phyloP scores from a whole-genome alignment of 2,888 invertebrate genomes.

The Leptinotarsa rubiginosa region DNA sequence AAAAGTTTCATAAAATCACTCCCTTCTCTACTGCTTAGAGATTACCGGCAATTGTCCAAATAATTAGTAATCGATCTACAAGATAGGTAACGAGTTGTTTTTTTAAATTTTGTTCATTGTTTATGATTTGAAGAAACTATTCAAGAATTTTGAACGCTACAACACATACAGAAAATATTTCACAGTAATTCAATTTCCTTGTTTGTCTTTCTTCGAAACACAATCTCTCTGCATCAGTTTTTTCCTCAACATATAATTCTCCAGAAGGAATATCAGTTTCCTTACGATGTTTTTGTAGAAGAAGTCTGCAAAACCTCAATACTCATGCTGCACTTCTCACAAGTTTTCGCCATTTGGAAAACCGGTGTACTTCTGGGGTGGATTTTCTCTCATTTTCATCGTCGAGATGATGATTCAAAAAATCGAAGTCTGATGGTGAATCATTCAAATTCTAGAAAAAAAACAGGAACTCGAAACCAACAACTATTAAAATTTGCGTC shows the following conservation, averaged over 20 bases:
- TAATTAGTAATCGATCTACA: too few species aligned
- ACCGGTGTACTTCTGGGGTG: too few species aligned
- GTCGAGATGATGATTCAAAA: background rate
- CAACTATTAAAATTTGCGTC: background rate
- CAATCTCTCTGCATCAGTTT: background rate
- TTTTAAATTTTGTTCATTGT: too few species aligned
- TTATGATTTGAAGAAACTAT: too few species aligned
- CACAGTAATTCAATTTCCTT: background rate
- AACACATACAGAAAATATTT: too few species aligned
- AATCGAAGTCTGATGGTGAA: background rate
- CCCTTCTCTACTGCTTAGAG: too few species aligned
- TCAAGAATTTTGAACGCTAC: too few species aligned
- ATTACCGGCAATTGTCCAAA: too few species aligned
- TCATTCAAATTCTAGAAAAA: background rate
- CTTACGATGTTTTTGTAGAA: background rate
- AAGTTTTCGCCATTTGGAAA: background rate
- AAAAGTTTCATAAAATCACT: too few species aligned
- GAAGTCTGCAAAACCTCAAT: background rate
- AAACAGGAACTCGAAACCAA: background rate
- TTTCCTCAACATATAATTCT: background rate
- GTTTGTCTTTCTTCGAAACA: background rate
- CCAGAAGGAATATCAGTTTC: background rate
- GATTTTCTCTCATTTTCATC: background rate
- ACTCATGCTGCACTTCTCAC: background rate
- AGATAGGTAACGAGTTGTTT: too few species aligned